A percentile compares a stretch with the other conserved stretches of the same genome.
These are phyloP conservation scores for Acrocephalus scirpaceus DNA, from an alignment of 2,797 vertebrate species.

Conservation along the genomic window DNA sequence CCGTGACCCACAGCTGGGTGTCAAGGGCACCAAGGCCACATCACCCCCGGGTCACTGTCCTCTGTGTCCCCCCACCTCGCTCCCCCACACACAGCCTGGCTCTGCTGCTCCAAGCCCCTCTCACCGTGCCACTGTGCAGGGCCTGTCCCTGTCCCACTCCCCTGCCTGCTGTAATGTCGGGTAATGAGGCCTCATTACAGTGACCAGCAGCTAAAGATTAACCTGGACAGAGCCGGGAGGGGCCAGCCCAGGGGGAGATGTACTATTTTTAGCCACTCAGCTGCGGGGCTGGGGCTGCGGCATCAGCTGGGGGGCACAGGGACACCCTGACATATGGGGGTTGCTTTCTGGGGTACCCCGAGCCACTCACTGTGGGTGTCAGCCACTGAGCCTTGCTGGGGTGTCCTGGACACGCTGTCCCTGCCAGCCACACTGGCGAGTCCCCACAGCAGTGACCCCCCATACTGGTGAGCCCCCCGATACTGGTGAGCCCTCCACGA, in stretches of 20 bases:
- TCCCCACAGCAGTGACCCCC: neutral
- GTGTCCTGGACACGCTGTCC: too few relatives aligned
- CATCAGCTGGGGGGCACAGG: neutral
- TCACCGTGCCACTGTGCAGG: neutral
- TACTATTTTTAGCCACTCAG: neutral
- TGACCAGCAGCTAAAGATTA: slow-evolving; percentile 30
- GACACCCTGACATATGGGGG: neutral
- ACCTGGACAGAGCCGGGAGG: neutral
- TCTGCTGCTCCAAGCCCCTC: neutral
- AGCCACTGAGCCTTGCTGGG: neutral
- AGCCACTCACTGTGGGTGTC: rapidly evolving
- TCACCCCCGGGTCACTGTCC: too few relatives aligned
- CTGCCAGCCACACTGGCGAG: neutral
- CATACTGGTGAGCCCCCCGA: too few relatives aligned
- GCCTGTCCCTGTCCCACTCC: neutral
- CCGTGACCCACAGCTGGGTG: rapidly evolving
- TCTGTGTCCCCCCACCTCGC: neutral
- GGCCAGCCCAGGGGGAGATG: too few relatives aligned
- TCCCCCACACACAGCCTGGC: neutral
- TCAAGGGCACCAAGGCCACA: rapidly evolving
- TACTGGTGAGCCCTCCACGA: neutral
- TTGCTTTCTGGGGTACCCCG: neutral
- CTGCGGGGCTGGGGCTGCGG: too few relatives aligned
- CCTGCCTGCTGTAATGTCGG: neutral
- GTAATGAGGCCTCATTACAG: slow-evolving; percentile 18